Conservation (phyloP, 2,888 invertebrate genomes). For the Seira sanloemensis region DNA sequence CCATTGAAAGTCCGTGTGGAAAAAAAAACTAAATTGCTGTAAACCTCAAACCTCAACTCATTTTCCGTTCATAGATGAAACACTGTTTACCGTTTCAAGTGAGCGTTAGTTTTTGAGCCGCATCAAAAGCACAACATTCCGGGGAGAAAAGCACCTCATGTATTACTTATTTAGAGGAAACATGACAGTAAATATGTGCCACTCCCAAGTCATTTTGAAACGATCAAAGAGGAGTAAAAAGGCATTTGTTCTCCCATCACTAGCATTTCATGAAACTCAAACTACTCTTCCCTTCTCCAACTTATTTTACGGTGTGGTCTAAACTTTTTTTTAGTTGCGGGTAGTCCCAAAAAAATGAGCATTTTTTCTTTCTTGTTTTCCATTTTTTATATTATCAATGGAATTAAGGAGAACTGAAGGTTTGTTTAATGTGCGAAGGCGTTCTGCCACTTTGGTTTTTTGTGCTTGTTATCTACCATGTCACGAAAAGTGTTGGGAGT, state of each 20-base stretch:
- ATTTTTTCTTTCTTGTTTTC: not conserved
- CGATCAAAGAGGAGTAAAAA: conserved; percentile 25
- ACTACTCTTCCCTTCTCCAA: not conserved
- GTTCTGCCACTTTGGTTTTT: conserved; percentile 35
- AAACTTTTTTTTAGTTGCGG: not conserved
- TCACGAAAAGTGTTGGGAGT: conserved; percentile 38
- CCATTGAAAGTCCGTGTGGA: too few species aligned
- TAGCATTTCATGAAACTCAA: not conserved
- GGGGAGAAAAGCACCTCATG: not conserved
- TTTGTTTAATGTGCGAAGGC: conserved; percentile 15
- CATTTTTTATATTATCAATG: not conserved
- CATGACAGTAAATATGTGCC: conserved; percentile 53
- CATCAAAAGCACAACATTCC: too few species aligned
- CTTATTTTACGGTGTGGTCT: not conserved
- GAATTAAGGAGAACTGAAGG: too few species aligned
- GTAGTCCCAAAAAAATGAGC: not conserved
- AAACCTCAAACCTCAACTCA: too few species aligned
- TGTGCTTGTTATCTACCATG: conserved; percentile 28
- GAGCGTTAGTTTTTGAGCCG: too few species aligned
- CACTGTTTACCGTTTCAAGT: too few species aligned
- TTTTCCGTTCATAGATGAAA: too few species aligned
- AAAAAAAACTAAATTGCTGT: too few species aligned
- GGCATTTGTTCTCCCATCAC: not conserved
- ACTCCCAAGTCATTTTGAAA: conserved; percentile 40
- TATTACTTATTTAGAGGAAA: conserved; percentile 42